These are phyloP conservation scores for Aspidiotus destructor DNA, from an alignment of 2,888 invertebrate genomes.

Conservation along the genomic window DNA sequence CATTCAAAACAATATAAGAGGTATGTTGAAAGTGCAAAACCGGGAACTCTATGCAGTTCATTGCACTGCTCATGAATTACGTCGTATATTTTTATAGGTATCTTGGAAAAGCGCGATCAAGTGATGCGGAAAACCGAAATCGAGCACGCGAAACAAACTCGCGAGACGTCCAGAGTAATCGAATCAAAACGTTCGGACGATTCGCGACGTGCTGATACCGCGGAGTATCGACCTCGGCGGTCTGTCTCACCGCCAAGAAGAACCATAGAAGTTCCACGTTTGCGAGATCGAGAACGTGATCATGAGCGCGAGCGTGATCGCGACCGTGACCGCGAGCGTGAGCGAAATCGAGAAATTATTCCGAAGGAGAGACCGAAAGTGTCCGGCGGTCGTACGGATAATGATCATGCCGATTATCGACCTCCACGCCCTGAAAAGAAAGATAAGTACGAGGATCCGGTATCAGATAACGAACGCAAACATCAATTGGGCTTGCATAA, in stretches of 20 bases:
- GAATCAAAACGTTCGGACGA: not conserved
- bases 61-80: too few relatives aligned
- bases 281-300: not conserved
- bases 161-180: not conserved
- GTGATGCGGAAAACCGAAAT: conserved; percentile 8
- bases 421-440: not conserved
- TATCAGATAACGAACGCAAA: not conserved
- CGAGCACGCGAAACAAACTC: not conserved
- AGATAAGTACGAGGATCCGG: not conserved
- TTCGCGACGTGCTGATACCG: not conserved
- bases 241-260: conserved; percentile 7
- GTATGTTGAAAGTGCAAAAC: not conserved
- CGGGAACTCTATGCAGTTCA: not conserved
- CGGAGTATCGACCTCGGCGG: not conserved
- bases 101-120: conserved; percentile 19
- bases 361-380: not conserved
- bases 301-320: not conserved
- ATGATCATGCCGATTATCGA: not conserved
- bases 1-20: conserved; percentile 27
- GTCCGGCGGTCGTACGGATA: not conserved
- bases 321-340: not conserved
- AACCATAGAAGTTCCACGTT: not conserved
- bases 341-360: not conserved
- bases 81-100: not conserved
- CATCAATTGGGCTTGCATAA: conserved; percentile 17